phyloP scores from a whole-genome alignment of 2,797 vertebrate genomes.

The Lophotriccus pileatus region DNA sequence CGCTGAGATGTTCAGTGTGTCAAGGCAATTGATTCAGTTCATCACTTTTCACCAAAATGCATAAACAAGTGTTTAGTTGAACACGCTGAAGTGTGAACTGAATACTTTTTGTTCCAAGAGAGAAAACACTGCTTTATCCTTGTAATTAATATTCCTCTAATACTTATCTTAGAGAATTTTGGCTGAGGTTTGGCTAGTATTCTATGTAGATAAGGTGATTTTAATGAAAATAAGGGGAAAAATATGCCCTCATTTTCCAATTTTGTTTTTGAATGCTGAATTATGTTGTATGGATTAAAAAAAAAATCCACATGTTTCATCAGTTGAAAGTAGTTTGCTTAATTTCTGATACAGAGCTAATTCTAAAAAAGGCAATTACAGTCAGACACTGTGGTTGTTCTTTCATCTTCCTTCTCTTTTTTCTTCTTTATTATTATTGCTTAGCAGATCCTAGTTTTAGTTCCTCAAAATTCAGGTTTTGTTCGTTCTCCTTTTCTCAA shows the following conservation, averaged over 20 bases:
- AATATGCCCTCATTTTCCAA: neutral
- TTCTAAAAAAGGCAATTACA: slow-evolving; percentile 55
- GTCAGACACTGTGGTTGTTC: neutral
- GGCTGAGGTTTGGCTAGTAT: neutral
- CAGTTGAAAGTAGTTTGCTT: neutral
- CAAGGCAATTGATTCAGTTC: neutral
- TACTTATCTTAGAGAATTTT: neutral
- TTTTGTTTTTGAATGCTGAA: neutral
- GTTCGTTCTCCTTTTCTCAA: slow-evolving; percentile 55
- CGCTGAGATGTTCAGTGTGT: neutral
- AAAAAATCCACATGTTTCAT: neutral
- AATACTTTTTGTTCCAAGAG: neutral
- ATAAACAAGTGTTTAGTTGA: neutral
- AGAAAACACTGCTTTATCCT: neutral
- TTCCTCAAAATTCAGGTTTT: slow-evolving; percentile 55
- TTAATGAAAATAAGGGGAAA: neutral
- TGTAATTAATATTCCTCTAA: neutral
- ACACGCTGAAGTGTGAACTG: neutral
- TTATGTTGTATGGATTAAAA: neutral
- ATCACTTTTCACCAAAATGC: neutral
- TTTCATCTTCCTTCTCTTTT: slow-evolving; percentile 64
- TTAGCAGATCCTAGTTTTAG: slow-evolving; percentile 14
- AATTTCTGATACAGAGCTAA: slow-evolving; percentile 55
- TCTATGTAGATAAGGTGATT: neutral
- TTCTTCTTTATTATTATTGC: neutral